These are phyloP conservation scores for Beroe forskalii DNA, from an alignment of 37 sponge, comb jelly and placozoan genomes.

Conservation along the genomic window DNA sequence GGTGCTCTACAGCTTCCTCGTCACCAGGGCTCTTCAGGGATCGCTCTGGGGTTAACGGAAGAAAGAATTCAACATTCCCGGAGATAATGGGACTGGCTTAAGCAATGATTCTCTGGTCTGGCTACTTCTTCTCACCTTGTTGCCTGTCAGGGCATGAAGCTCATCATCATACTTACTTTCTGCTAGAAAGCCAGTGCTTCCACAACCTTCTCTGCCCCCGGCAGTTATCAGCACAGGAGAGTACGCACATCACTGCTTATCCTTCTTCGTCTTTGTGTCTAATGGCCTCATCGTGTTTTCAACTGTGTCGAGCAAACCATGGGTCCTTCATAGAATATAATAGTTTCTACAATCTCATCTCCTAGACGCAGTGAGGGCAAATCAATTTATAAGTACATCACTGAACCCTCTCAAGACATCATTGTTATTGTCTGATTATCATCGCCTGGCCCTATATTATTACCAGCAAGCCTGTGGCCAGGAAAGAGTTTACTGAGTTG, in stretches of 20 bases:
- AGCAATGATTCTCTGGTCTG: slow-evolving; percentile 60
- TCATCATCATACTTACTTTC: slow-evolving; percentile 1
- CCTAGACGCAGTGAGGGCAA: neutral
- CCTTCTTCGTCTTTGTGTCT: slow-evolving; percentile 33
- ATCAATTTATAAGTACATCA: neutral
- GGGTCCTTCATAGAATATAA: neutral
- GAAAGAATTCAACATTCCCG: slow-evolving; percentile 42
- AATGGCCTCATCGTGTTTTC: slow-evolving; percentile 32
- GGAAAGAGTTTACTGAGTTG: too few species aligned
- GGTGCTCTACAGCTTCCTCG: neutral
- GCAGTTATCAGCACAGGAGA: too few species aligned
- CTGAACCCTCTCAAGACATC: slow-evolving; percentile 3
- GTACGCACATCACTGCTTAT: too few species aligned
- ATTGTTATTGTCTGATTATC: too few species aligned
- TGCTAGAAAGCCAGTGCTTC: neutral
- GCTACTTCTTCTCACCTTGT: slow-evolving; percentile 30
- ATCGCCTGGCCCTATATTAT: too few species aligned
- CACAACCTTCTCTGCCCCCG: neutral
- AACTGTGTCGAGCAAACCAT: neutral
- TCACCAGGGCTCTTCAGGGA: neutral
- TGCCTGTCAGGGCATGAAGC: neutral
- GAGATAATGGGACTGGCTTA: slow-evolving; percentile 41
- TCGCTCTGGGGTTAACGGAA: neutral
- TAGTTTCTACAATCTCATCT: neutral
- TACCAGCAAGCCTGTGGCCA: too few species aligned